Percentiles rank a stretch among this genome's conserved stretches.
These are phyloP conservation scores for Melozone crissalis DNA, from an alignment of 2,113 vertebrate genomes.

Conservation along the genomic window DNA sequence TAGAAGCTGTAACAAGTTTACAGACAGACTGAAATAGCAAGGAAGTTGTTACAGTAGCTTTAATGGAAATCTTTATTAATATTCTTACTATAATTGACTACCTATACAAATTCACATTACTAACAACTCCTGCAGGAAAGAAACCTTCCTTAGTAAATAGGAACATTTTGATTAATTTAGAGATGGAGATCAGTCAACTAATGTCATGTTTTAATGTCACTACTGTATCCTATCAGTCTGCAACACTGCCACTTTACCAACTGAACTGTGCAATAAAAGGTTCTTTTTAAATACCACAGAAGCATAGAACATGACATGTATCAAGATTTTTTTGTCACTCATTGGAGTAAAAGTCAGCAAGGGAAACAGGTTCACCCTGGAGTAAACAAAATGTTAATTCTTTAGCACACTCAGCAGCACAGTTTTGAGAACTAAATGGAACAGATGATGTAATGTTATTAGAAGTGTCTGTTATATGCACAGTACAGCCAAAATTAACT, in stretches of 20 bases:
- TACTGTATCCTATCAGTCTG: background rate
- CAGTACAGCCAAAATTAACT: background rate
- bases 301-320: background rate
- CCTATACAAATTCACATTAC: background rate
- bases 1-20: background rate
- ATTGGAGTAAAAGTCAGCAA: background rate
- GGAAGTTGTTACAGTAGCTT: background rate
- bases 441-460: background rate
- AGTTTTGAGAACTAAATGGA: background rate
- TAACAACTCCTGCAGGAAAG: background rate
- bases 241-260: conserved; percentile 11
- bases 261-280: background rate
- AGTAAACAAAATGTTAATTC: background rate
- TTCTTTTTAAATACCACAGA: background rate
- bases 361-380: background rate
- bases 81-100: background rate
- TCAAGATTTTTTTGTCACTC: background rate
- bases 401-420: background rate
- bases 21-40: background rate
- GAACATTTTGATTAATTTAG: background rate
- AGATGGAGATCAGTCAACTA: background rate
- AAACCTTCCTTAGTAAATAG: background rate
- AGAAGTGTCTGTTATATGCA: background rate
- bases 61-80: background rate
- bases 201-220: background rate